Evolutionary conservation across 2,797 vertebrate genomes (phyloP).

Genomic region (Rhabdophis nuchalis): DNA sequence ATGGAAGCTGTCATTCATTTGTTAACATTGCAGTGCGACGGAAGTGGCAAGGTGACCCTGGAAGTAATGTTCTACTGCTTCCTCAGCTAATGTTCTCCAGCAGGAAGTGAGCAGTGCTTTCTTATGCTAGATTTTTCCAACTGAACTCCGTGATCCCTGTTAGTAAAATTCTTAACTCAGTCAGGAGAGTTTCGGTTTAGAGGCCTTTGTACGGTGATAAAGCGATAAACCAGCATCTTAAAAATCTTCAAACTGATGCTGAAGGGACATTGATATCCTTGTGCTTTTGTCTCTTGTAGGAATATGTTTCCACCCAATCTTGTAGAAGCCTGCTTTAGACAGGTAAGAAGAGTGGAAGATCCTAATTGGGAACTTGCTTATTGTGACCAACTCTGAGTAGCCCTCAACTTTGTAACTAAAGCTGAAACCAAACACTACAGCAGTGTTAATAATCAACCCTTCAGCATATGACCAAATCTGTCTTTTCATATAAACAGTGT

Average conservation of each 20-base stretch:
- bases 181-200: neutral
- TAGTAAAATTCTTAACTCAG: neutral
- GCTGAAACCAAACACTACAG: neutral
- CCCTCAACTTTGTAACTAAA: neutral
- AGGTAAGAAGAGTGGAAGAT: slow-evolving; percentile 74
- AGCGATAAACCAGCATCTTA: neutral
- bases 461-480: neutral
- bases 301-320: slow-evolving; percentile 98
- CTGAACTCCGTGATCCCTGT: neutral
- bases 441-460: neutral
- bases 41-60: neutral
- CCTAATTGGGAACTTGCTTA: neutral
- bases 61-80: neutral
- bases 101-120: neutral
- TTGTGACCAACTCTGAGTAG: neutral
- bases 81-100: neutral
- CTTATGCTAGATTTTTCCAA: neutral
- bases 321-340: slow-evolving; percentile 96
- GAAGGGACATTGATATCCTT: neutral
- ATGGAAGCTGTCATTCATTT: no score
- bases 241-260: neutral
- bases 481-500: neutral
- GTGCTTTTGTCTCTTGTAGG: slow-evolving; percentile 70
- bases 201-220: neutral
- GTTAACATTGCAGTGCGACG: neutral